These are phyloP conservation scores for Hylaea fasciaria DNA, from an alignment of 2,888 invertebrate genomes.

Conservation along the genomic window DNA sequence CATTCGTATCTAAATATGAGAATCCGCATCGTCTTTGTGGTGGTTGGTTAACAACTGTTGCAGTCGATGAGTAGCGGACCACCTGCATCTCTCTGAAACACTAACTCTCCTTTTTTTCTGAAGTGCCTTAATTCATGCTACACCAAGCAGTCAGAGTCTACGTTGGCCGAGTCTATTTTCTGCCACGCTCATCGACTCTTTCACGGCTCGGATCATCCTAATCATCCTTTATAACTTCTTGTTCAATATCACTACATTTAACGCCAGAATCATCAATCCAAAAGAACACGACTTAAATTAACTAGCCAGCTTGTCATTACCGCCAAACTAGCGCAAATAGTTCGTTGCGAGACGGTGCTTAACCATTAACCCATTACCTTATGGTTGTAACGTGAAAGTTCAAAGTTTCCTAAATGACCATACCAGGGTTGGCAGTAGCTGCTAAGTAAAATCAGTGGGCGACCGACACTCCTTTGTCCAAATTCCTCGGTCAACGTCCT, in stretches of 20 bases:
- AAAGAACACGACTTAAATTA: too few relatives aligned
- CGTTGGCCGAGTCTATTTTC: too few relatives aligned
- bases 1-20: conserved; percentile 44
- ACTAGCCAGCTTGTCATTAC: not conserved
- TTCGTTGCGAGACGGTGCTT: not conserved
- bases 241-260: too few relatives aligned
- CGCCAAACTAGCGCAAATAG: not conserved
- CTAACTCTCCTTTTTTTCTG: conserved; percentile 27
- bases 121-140: too few relatives aligned
- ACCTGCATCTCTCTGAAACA: conserved; percentile 35
- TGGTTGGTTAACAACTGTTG: conserved; percentile 36
- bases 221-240: too few relatives aligned
- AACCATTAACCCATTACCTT: conserved; percentile 27
- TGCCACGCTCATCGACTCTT: too few relatives aligned
- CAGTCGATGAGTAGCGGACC: conserved; percentile 37
- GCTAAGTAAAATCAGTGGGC: conserved; percentile 36
- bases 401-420: conserved; percentile 33
- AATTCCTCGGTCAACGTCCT: conserved; percentile 67
- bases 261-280: not conserved
- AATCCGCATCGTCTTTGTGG: conserved; percentile 47
- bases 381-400: conserved; percentile 29
- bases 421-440: conserved; percentile 23
- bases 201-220: too few relatives aligned
- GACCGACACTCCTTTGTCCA: conserved; percentile 60
- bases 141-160: too few relatives aligned